These are phyloP conservation scores for Esox masquinongy DNA, from an alignment of 2,797 vertebrate species.

Conservation along the genomic window DNA sequence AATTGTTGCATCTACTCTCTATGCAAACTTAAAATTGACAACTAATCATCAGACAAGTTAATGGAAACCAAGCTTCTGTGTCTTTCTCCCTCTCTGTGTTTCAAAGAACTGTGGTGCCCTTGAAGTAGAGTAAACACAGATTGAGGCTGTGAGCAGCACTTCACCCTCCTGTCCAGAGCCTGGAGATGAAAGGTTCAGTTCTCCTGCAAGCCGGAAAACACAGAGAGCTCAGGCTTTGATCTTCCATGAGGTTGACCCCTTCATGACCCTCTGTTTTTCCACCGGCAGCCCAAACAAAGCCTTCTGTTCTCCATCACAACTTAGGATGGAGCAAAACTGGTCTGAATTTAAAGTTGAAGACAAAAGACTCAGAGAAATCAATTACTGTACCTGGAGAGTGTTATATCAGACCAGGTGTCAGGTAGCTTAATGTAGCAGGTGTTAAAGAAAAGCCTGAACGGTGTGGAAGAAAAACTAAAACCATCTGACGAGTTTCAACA, in stretches of 20 bases:
- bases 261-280: slow-evolving; percentile 63
- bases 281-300: slow-evolving; percentile 48
- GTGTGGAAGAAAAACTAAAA: too few species aligned
- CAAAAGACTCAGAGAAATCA: slow-evolving; percentile 36
- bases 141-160: slow-evolving; percentile 54
- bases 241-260: slow-evolving; percentile 70
- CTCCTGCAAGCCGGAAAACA: slow-evolving; percentile 61
- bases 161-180: slow-evolving; percentile 66
- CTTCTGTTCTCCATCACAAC: slow-evolving; percentile 63
- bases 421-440: too few species aligned
- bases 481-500: too few species aligned
- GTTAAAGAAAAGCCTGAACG: too few species aligned
- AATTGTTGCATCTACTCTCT: too few species aligned
- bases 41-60: neutral
- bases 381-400: neutral
- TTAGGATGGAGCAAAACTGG: slow-evolving; percentile 47
- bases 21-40: neutral
- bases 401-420: slow-evolving; percentile 8
- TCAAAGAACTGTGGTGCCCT: slow-evolving; percentile 50
- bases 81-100: slow-evolving; percentile 27
- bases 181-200: slow-evolving; percentile 69
- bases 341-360: slow-evolving; percentile 30
- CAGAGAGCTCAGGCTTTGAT: slow-evolving; percentile 64
- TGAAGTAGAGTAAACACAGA: slow-evolving; percentile 67
- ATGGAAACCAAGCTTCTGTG: too few species aligned